Conservation (phyloP, 1,140 invertebrate genomes). For the Drosophila busckii region DNA sequence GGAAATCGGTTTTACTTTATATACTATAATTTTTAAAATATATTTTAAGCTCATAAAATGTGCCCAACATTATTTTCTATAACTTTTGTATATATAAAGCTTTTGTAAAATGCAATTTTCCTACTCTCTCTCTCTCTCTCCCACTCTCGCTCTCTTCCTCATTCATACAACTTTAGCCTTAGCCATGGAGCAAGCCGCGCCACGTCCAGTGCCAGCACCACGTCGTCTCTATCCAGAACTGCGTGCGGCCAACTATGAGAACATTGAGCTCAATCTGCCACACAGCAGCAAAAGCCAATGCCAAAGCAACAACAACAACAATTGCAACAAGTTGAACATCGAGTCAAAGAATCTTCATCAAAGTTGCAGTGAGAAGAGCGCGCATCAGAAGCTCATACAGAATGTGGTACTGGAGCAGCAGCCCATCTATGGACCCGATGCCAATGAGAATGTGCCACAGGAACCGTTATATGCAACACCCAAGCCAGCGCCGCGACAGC, state of each 20-base stretch:
- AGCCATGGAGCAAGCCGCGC: slow-evolving; percentile 42
- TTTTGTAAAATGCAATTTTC: background rate
- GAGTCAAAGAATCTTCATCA: slow-evolving; percentile 59
- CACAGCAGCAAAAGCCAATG: background rate
- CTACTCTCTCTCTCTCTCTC: background rate
- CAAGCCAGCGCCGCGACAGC: slow-evolving; percentile 57
- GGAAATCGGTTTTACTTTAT: no score
- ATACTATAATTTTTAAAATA: no score
- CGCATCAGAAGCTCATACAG: slow-evolving; percentile 46
- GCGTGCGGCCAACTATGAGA: slow-evolving; percentile 63
- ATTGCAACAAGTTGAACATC: slow-evolving; percentile 59
- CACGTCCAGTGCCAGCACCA: slow-evolving; percentile 70
- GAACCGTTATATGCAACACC: slow-evolving; percentile 55
- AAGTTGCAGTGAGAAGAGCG: slow-evolving; percentile 35
- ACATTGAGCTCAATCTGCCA: slow-evolving; percentile 53
- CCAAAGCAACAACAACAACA: slow-evolving; percentile 21
- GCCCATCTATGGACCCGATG: slow-evolving; percentile 63
- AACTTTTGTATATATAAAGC: no score
- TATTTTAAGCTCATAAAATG: no score
- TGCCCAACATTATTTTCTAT: no score
- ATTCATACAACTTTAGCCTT: no score
- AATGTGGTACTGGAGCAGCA: slow-evolving; percentile 35
- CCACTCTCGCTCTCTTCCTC: slow-evolving; percentile 10
- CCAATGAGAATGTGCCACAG: slow-evolving; percentile 60
- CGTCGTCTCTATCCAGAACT: slow-evolving; percentile 65